phyloP scores from a whole-genome alignment of 2,888 invertebrate genomes.

The Diadromus collaris region DNA sequence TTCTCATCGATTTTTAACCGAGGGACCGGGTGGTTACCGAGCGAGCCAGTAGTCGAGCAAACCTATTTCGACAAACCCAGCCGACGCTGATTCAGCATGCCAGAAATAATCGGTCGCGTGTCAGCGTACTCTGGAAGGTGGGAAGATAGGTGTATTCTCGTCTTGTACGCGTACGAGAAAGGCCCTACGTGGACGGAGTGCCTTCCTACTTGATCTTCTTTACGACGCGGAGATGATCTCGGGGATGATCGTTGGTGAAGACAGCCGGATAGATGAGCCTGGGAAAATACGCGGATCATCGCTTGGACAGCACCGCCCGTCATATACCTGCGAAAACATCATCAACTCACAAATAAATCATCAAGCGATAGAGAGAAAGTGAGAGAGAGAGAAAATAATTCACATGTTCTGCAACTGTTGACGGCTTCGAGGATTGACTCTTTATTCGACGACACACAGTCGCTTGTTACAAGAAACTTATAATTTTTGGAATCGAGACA shows the following conservation, averaged over 20 bases:
- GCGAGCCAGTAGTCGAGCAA: conserved; percentile 43
- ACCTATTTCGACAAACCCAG: conserved; percentile 76
- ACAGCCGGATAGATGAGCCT: conserved; percentile 32
- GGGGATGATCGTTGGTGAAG: background rate
- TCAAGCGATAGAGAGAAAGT: background rate
- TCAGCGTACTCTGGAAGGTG: conserved; percentile 77
- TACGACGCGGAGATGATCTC: conserved; percentile 3
- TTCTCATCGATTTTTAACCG: conserved; percentile 21
- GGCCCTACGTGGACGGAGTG: background rate
- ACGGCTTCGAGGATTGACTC: conserved; percentile 36
- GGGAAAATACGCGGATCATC: background rate
- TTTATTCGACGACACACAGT: conserved; percentile 55
- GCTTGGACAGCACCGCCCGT: background rate
- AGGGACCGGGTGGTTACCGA: conserved; percentile 3
- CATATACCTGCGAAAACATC: conserved; percentile 26
- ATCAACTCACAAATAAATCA: conserved; percentile 34
- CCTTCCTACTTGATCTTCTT: conserved; percentile 4
- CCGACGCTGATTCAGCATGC: conserved; percentile 77
- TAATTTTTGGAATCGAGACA: background rate
- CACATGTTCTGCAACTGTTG: conserved; percentile 43
- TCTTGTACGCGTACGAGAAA: conserved; percentile 18
- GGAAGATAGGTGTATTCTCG: conserved; percentile 63
- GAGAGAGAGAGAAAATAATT: conserved; percentile 5
- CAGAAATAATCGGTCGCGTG: conserved; percentile 76
- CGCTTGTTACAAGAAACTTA: conserved; percentile 30